Evolutionary conservation across 2,888 invertebrate genomes (phyloP), one percentile per base, ranked within the genome.

Genomic region (Drosophila ezoana): DNA sequence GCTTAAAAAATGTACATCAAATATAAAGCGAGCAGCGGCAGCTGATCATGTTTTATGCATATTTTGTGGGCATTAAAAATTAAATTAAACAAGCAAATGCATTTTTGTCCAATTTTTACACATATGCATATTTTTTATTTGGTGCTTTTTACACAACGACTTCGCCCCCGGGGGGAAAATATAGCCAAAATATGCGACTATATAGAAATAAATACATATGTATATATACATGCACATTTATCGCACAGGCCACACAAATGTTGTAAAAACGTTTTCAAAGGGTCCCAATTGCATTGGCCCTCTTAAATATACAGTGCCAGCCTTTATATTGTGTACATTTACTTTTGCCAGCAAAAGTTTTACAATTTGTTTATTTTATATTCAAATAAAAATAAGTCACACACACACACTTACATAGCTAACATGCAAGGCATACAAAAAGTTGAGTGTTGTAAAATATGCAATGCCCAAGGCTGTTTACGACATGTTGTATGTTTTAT

Each of bases 1-100:
- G 37, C 51, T 58, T 57, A 59, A 61, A 64, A 52, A 43, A 48
- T 38, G 52, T 56, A 51, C 51, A 49, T 20, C 10, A 32, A 48
- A 28, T 38, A 32, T 38, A 18, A 32, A 37, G 41, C 72, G 60
- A 63, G 53, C 43, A 61, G 52, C 54, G 56, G 13, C 54, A 44
- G 81, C 89, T 86, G 54, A 54, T 88, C 72, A 86, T 88, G 86
- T 83, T 83, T 83, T 88, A 88, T 83, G 89, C 87, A 83, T 83
- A 83, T 83, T 83, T 83, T 86, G 89, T 88, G 83, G 81, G 65
- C 89, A 87, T 86, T 88, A 83, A 88, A 83, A 88, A 83, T 83
- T 83, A 88, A 83, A 83, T 83, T 75, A 86, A 88, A 86, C 87
- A 88, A 83, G 87, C 83, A 81, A 86, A 88, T 80, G 77, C 67